Evolutionary conservation across 37 sponge, comb jelly and placozoan species (phyloP).

Genomic region (Beroe ovata): DNA sequence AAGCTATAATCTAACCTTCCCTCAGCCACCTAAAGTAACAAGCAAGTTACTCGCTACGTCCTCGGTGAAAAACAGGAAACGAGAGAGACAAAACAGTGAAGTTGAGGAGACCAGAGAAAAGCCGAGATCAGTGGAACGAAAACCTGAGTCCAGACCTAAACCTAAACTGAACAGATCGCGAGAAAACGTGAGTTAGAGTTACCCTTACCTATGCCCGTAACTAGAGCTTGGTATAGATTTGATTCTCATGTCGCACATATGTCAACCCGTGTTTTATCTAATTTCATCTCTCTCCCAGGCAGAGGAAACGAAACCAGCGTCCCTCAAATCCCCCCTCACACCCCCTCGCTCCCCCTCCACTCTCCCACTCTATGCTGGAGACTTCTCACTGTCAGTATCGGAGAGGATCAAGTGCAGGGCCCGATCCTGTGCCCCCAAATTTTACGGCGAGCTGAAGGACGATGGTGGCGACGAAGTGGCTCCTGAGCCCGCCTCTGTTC

Average conservation of each 20-base stretch:
- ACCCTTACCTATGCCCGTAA: too few relatives aligned
- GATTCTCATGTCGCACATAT: too few relatives aligned
- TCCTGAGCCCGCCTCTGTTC: neutral
- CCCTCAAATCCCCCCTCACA: slow-evolving; percentile 56
- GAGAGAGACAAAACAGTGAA: neutral
- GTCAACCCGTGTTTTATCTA: too few relatives aligned
- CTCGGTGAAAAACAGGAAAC: slow-evolving; percentile 30
- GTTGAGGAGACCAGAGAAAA: neutral
- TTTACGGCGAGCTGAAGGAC: slow-evolving; percentile 47
- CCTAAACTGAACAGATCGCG: neutral
- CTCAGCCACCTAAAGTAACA: slow-evolving; percentile 56
- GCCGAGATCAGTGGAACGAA: neutral
- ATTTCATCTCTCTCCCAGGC: neutral
- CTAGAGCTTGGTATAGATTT: too few relatives aligned
- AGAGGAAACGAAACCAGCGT: neutral
- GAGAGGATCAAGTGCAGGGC: slow-evolving; percentile 51
- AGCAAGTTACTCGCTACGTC: slow-evolving; percentile 41
- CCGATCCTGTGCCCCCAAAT: slow-evolving; percentile 47
- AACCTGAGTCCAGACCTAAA: neutral
- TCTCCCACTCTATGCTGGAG: slow-evolving; percentile 24
- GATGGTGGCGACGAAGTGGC: neutral
- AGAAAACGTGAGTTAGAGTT: neutral
- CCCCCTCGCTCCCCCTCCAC: slow-evolving; percentile 63
- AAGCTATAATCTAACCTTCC: neutral
- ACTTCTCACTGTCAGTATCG: slow-evolving; percentile 60